Conservation (phyloP, 2,797 vertebrate species). For the Eupleurogrammus muticus region DNA sequence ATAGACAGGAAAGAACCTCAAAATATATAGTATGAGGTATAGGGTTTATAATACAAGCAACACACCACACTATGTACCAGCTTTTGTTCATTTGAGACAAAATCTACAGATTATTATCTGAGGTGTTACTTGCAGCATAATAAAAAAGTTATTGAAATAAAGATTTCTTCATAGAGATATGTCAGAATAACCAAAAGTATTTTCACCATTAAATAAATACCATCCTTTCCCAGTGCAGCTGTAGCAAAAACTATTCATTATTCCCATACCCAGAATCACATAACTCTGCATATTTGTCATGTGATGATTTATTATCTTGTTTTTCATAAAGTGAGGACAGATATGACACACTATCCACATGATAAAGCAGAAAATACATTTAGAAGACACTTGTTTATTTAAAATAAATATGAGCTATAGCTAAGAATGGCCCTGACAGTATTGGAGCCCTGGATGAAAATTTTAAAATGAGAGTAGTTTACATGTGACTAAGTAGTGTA, state of each 20-base stretch:
- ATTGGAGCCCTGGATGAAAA: too few relatives aligned
- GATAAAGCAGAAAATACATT: not conserved
- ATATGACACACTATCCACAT: not conserved
- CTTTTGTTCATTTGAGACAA: not conserved
- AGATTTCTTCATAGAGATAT: too few relatives aligned
- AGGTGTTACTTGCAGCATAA: not conserved
- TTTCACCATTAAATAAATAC: slow-evolving; percentile 4
- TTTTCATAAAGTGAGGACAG: slow-evolving; percentile 5
- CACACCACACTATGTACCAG: not conserved
- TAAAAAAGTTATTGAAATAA: not conserved
- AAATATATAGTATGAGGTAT: not conserved
- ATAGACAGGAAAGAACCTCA: not conserved
- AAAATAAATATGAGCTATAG: not conserved
- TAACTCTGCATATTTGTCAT: not conserved
- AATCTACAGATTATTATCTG: not conserved
- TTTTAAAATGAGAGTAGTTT: slow-evolving; percentile 1
- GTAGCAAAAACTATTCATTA: not conserved
- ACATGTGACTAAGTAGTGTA: not conserved
- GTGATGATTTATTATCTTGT: not conserved
- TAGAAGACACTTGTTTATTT: not conserved
- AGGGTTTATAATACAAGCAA: not conserved
- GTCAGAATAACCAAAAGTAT: too few relatives aligned
- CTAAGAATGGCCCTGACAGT: too few relatives aligned
- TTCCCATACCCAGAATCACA: not conserved
- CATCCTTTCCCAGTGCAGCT: not conserved